A percentile compares a stretch with the other conserved stretches of the same genome.
Conservation (phyloP, 2,888 invertebrate genomes). For the Drosophila robusta region DNA sequence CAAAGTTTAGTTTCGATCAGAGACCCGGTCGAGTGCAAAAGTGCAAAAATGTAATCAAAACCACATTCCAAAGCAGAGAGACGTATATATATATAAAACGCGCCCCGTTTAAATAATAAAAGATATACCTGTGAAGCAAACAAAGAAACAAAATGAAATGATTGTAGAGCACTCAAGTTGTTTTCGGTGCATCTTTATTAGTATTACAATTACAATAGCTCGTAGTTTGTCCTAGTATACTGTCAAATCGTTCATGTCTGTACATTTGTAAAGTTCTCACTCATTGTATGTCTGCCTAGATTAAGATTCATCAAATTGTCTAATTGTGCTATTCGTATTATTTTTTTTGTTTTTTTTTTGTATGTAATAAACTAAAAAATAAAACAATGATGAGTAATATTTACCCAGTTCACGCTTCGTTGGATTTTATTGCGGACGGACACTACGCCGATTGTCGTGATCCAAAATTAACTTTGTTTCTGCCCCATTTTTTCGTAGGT, state of each 20-base stretch:
- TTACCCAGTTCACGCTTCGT: slow-evolving; percentile 32
- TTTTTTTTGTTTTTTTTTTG: not conserved
- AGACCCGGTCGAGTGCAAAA: not conserved
- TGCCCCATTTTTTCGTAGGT: not conserved
- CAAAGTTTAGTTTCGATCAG: slow-evolving; percentile 63
- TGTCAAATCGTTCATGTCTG: slow-evolving; percentile 15
- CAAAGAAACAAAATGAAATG: not conserved
- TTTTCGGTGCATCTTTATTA: slow-evolving; percentile 1
- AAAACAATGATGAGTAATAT: slow-evolving; percentile 23
- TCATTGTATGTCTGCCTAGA: slow-evolving; percentile 10
- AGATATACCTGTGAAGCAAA: slow-evolving; percentile 10
- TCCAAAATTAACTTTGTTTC: not conserved
- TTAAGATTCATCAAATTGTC: slow-evolving; percentile 10
- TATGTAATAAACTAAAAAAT: slow-evolving; percentile 22
- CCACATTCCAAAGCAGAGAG: slow-evolving; percentile 59
- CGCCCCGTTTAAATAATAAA: not conserved
- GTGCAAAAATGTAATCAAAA: slow-evolving; percentile 27
- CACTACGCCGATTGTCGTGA: not conserved
- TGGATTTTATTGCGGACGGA: not conserved
- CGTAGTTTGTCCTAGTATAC: slow-evolving; percentile 12
- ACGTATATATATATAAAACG: not conserved
- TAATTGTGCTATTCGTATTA: slow-evolving; percentile 8
- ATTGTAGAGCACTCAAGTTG: not conserved
- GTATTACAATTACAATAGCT: slow-evolving; percentile 14
- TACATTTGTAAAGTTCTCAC: slow-evolving; percentile 51